Evolutionary conservation across 2,113 vertebrate genomes (phyloP).

Genomic region (Toxostoma redivivum): DNA sequence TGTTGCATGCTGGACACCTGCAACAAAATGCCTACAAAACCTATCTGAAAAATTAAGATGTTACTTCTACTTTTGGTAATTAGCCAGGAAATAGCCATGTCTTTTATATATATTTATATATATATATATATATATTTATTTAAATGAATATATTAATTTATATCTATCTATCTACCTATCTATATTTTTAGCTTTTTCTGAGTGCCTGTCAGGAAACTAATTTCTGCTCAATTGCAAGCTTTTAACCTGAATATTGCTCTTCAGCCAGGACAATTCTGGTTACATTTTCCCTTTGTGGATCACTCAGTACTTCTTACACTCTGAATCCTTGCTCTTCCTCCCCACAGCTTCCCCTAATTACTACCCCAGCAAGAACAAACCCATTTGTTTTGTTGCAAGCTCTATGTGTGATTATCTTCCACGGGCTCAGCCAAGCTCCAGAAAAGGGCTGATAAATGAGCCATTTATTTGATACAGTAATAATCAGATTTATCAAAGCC

Average conservation of each 20-base stretch:
- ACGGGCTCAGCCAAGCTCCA: not conserved
- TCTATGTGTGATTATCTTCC: slow-evolving; percentile 41
- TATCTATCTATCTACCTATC: too few relatives aligned
- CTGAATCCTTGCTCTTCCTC: slow-evolving; percentile 1
- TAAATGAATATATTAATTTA: too few relatives aligned
- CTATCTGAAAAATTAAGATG: not conserved
- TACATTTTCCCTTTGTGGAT: not conserved
- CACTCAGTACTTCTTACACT: not conserved
- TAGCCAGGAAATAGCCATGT: not conserved
- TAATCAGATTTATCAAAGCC: slow-evolving; percentile 64
- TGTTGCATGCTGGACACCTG: not conserved
- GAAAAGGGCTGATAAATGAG: slow-evolving; percentile 58
- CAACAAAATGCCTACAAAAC: not conserved
- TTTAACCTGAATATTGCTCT: not conserved
- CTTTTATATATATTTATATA: not conserved
- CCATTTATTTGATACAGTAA: slow-evolving; percentile 59
- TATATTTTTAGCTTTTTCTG: not conserved
- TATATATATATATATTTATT: too few relatives aligned
- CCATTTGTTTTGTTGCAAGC: slow-evolving; percentile 46
- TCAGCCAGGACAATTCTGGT: not conserved
- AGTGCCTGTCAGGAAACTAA: not conserved
- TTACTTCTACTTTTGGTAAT: not conserved
- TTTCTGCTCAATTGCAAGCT: not conserved
- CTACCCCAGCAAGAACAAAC: not conserved
- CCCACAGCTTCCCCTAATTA: not conserved